Percentiles rank a stretch among this genome's conserved stretches.
These are phyloP conservation scores for Drosophila neotestacea DNA, from an alignment of 2,888 invertebrate species.

Conservation along the genomic window DNA sequence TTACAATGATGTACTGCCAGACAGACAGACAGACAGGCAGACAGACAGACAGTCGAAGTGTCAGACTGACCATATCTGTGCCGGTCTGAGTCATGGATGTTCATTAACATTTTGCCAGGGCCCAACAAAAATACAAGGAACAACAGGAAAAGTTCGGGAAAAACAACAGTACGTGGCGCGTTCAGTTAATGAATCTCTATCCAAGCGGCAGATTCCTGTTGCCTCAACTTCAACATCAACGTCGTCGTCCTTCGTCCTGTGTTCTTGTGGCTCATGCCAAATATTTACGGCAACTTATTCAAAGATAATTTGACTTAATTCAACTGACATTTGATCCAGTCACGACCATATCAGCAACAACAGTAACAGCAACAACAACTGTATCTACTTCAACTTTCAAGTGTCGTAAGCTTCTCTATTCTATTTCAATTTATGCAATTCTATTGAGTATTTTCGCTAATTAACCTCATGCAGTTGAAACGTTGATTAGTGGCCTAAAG, in stretches of 20 bases:
- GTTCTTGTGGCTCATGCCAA: slow-evolving; percentile 58
- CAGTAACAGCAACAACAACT: slow-evolving; percentile 18
- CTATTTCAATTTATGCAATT: slow-evolving; percentile 44
- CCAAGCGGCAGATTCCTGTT: slow-evolving; percentile 41
- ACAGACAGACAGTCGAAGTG: slow-evolving; percentile 7
- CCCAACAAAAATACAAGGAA: slow-evolving; percentile 27
- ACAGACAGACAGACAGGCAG: neutral
- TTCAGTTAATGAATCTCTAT: slow-evolving; percentile 71
- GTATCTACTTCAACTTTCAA: slow-evolving; percentile 30
- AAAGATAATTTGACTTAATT: slow-evolving; percentile 72
- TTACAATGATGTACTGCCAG: slow-evolving; percentile 75
- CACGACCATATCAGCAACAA: slow-evolving; percentile 26
- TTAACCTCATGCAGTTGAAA: too few relatives aligned
- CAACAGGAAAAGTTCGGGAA: slow-evolving; percentile 17
- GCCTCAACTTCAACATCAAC: neutral
- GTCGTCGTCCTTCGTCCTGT: slow-evolving; percentile 25
- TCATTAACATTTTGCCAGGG: slow-evolving; percentile 76
- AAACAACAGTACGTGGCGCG: slow-evolving; percentile 43
- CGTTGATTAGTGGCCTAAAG: too few relatives aligned
- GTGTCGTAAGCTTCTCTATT: slow-evolving; percentile 21
- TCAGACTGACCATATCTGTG: slow-evolving; percentile 34
- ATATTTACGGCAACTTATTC: slow-evolving; percentile 64
- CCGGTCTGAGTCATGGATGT: slow-evolving; percentile 39
- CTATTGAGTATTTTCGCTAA: too few relatives aligned
- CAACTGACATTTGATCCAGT: slow-evolving; percentile 65